Conservation (phyloP, 1,140 invertebrate genomes). For the Andricus grossulariae region DNA sequence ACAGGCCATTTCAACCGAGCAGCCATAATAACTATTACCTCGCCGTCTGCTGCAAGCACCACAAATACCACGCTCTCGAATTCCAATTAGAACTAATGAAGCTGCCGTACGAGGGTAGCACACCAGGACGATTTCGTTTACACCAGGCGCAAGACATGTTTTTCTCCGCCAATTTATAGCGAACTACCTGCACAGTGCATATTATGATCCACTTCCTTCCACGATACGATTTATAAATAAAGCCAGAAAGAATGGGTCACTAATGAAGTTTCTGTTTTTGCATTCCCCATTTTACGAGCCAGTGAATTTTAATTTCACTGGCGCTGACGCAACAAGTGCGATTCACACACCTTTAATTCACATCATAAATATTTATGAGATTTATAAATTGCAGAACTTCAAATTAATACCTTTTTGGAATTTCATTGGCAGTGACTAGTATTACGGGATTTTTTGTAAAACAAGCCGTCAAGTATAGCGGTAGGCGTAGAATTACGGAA, state of each 20-base stretch:
- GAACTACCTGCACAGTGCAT: not conserved
- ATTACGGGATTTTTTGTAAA: no score
- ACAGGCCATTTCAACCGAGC: slow-evolving; percentile 40
- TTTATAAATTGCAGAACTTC: no score
- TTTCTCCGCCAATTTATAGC: slow-evolving; percentile 10
- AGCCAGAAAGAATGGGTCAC: slow-evolving; percentile 3
- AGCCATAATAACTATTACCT: slow-evolving; percentile 48
- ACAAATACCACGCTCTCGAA: slow-evolving; percentile 56
- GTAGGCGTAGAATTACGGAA: no score
- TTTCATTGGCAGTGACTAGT: no score
- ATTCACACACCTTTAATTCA: not conserved
- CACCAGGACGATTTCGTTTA: slow-evolving; percentile 21
- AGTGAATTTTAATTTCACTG: slow-evolving; percentile 17
- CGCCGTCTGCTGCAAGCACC: slow-evolving; percentile 46
- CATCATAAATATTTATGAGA: not conserved
- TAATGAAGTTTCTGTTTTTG: slow-evolving; percentile 50
- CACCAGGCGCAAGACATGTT: slow-evolving; percentile 15
- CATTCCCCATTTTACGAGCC: slow-evolving; percentile 27
- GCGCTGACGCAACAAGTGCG: slow-evolving; percentile 51
- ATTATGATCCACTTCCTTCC: not conserved
- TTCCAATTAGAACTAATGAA: slow-evolving; percentile 64
- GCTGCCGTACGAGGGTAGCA: slow-evolving; percentile 33
- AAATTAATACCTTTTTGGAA: no score
- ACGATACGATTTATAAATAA: slow-evolving; percentile 14
- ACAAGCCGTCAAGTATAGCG: no score